A percentile compares a stretch with the other conserved stretches of the same genome.
These are phyloP conservation scores for Torymus texanus DNA, from an alignment of 2,888 invertebrate genomes.

Conservation along the genomic window DNA sequence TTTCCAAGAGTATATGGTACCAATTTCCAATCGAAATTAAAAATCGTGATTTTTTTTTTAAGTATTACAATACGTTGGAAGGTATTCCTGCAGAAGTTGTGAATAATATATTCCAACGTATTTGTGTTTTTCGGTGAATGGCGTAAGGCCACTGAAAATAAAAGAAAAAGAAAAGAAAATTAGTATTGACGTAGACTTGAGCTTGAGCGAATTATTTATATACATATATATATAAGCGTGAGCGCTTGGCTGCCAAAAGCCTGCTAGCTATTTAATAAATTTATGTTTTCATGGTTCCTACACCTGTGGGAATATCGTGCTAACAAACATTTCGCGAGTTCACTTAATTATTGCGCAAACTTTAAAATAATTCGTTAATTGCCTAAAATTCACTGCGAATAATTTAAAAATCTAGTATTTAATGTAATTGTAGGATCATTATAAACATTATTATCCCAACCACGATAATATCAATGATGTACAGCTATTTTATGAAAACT, in stretches of 20 bases:
- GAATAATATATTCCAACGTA: neutral
- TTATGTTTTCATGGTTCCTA: constrained; percentile 25
- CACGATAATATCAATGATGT: too few species aligned
- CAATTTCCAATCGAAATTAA: too few species aligned
- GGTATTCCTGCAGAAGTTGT: neutral
- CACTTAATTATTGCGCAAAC: neutral
- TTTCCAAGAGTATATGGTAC: too few species aligned
- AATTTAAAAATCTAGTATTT: too few species aligned
- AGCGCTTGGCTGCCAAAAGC: constrained; percentile 32
- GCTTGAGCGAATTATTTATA: constrained; percentile 10
- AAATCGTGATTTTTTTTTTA: too few species aligned
- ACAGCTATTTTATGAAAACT: too few species aligned
- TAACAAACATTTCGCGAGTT: constrained; percentile 5
- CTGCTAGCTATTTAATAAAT: constrained; percentile 37
- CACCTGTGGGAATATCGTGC: constrained; percentile 22
- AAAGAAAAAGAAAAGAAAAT: constrained; percentile 10
- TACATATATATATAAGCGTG: neutral
- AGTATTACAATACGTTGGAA: too few species aligned
- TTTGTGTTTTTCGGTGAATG: constrained; percentile 9
- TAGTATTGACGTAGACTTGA: constrained; percentile 15
- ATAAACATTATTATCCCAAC: too few species aligned
- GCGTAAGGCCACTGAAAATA: constrained; percentile 30
- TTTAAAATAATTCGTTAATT: neutral
- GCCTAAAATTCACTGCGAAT: too few species aligned
- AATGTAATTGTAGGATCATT: too few species aligned